phyloP scores from a whole-genome alignment of 2,888 invertebrate species.

The Adelognathus sp. region DNA sequence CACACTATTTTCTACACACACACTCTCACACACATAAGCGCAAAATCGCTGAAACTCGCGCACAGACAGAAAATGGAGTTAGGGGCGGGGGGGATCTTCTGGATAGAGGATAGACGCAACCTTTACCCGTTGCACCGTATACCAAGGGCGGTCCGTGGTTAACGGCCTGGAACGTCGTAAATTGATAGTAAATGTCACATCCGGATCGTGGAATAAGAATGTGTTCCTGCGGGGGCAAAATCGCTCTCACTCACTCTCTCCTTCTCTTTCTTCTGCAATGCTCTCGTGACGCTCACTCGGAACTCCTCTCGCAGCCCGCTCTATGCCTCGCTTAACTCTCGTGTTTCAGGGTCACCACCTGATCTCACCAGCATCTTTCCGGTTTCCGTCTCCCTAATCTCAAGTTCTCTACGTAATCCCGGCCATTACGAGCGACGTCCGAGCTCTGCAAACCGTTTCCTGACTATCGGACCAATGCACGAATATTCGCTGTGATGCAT shows the following conservation, averaged over 20 bases:
- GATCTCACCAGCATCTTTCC: slow-evolving; percentile 57
- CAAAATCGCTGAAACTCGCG: slow-evolving; percentile 1
- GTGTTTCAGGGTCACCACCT: slow-evolving; percentile 40
- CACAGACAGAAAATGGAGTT: background rate
- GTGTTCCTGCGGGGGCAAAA: slow-evolving; percentile 55
- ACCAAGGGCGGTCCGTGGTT: slow-evolving; percentile 68
- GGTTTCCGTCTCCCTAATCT: slow-evolving; percentile 27
- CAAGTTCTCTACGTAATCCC: background rate
- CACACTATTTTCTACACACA: background rate
- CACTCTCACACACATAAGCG: background rate
- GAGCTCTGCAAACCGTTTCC: background rate
- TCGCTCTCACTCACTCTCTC: background rate
- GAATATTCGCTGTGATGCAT: background rate
- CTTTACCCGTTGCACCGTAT: slow-evolving; percentile 42
- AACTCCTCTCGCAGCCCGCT: too few relatives aligned
- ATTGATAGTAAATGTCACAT: slow-evolving; percentile 78
- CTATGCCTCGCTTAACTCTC: slow-evolving; percentile 45
- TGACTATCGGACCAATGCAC: background rate
- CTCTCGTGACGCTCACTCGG: slow-evolving; percentile 45
- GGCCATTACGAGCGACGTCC: background rate
- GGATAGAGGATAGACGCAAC: slow-evolving; percentile 28
- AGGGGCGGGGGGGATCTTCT: background rate
- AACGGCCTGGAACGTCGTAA: slow-evolving; percentile 75
- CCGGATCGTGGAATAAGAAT: slow-evolving; percentile 74
- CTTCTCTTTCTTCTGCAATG: too few relatives aligned